Evolutionary conservation across 2,888 invertebrate species (phyloP), one percentile per base, ranked within the genome.

Genomic region (Caenorhabditis sp.): DNA sequence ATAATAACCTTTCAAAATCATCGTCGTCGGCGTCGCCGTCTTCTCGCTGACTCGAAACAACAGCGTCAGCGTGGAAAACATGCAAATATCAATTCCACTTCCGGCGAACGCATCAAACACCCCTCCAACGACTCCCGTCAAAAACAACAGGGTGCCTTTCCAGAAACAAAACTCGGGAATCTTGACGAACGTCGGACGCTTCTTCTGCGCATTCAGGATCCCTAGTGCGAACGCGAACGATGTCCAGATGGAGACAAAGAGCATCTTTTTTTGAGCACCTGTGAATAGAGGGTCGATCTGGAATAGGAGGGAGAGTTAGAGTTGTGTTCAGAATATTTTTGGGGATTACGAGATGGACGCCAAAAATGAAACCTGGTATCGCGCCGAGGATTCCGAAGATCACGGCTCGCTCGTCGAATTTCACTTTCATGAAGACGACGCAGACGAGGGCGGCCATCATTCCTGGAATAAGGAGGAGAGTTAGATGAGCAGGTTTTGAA

Each of bases 181-280:
- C 26, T 80, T 64, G 28, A 82, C 85, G 58, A 80, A 86, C 8
- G 89, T 88, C 41, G 84, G 82, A 4, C 91, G 80, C 58, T 92
- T 82, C 79, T 85, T 87, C 44, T 90, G 85, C 2, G 85, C 74
- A 80, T 92, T 92, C 19, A 92, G 85, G 14, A 92, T 80, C 63
- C 89, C 91, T 22, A 92, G 84, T 7, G 92, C 90, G 47, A 92
- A 86, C 3, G 92, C 92, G 80, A 92, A 92, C 1, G 92, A 85
- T n/a, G 89, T 88, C 92, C 92, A 92, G 26, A 92, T 89, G 7
- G 91, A 89, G 12, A 92, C 92, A 81, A 92, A 92, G n/a, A 89
- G 77, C 90, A 92, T 92, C 74, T 92, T 92, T 85, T 92, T 92
- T 73, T 87, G 82, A 3, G 90, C 82, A 0, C 89, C 87, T 5